phyloP scores from a whole-genome alignment of 2,888 invertebrate species.

The Anthophora plumipes region DNA sequence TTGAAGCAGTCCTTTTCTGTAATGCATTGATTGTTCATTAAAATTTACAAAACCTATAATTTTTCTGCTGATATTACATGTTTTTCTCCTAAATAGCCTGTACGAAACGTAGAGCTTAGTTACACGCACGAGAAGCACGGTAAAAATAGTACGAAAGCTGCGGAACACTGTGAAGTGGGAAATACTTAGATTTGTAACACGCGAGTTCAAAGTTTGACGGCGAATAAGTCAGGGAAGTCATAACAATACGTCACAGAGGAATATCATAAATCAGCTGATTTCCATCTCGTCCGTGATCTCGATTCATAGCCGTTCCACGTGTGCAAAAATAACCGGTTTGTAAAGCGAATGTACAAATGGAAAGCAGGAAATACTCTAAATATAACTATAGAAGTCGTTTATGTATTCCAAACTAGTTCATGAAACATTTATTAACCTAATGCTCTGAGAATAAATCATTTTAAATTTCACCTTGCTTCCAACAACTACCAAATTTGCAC shows the following conservation, averaged over 20 bases:
- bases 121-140: not conserved
- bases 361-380: not conserved
- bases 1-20: not conserved
- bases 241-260: conserved; percentile 11
- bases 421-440: no score
- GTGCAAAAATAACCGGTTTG: not conserved
- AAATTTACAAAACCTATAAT: not conserved
- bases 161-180: not conserved
- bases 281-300: conserved; percentile 7
- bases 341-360: not conserved
- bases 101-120: not conserved
- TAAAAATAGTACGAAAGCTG: not conserved
- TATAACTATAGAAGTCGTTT: no score
- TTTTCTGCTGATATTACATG: not conserved
- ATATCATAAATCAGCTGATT: conserved; percentile 36
- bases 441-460: no score
- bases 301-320: not conserved
- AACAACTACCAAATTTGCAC: no score
- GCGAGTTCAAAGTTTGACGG: conserved; percentile 7
- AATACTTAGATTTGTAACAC: conserved; percentile 22
- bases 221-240: conserved; percentile 25
- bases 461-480: no score
- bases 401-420: no score
- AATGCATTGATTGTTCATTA: not conserved
- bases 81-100: not conserved